phyloP scores from a whole-genome alignment of 1,140 invertebrate species.

The Sogatella furcifera region DNA sequence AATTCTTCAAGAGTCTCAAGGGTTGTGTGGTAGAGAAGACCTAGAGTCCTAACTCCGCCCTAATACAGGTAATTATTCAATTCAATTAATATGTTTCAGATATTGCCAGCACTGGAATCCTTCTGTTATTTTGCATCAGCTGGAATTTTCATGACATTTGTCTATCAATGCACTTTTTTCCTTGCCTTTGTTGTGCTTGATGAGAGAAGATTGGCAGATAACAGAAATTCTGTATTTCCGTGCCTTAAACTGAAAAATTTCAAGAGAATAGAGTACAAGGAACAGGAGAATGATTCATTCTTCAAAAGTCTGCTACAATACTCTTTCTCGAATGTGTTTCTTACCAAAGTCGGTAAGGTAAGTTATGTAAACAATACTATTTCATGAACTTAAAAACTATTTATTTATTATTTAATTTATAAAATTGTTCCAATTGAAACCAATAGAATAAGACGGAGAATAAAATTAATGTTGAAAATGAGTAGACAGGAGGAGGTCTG shows the following conservation, averaged over 20 bases:
- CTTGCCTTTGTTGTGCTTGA: slow-evolving; percentile 64
- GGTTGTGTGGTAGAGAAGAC: no score
- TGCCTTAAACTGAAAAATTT: slow-evolving; percentile 47
- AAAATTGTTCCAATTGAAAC: no score
- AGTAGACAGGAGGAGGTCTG: no score
- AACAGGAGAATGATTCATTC: neutral
- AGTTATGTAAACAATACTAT: neutral
- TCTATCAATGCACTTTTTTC: slow-evolving; percentile 67
- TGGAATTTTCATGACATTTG: slow-evolving; percentile 58
- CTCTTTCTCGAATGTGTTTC: slow-evolving; percentile 47
- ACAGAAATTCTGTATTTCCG: slow-evolving; percentile 52
- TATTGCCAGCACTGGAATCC: slow-evolving; percentile 59
- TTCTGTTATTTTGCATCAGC: slow-evolving; percentile 64
- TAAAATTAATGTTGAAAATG: no score
- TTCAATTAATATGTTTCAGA: no score
- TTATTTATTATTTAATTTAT: no score
- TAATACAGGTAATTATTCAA: no score
- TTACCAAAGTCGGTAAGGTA: slow-evolving; percentile 48
- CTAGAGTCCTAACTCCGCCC: no score
- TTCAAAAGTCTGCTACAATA: slow-evolving; percentile 32
- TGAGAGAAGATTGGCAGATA: slow-evolving; percentile 45
- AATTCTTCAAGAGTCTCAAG: no score
- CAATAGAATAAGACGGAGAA: no score
- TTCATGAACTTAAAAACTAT: no score
- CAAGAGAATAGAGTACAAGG: neutral